A percentile compares a stretch with the other conserved stretches of the same genome.
phyloP scores from a whole-genome alignment of 1,140 invertebrate species.

The Ceratoteleas bidentatus region DNA sequence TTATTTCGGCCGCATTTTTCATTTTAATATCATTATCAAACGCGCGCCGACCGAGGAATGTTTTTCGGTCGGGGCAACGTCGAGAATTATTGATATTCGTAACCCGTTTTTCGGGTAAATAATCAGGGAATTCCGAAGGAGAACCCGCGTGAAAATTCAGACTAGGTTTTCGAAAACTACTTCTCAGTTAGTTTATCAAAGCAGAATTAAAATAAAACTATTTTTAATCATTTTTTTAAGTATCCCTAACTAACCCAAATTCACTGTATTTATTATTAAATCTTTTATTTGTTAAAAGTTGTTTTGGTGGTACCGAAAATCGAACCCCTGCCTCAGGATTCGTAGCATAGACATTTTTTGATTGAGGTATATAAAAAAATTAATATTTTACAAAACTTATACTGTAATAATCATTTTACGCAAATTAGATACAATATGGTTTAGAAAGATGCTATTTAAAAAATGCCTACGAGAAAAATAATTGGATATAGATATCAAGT shows the following conservation, averaged over 20 bases:
- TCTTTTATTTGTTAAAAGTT: neutral
- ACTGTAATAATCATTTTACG: too few relatives aligned
- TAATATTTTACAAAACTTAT: too few relatives aligned
- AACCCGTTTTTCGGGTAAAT: constrained; percentile 51
- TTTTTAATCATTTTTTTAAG: neutral
- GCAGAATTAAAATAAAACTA: too few relatives aligned
- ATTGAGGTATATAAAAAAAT: too few relatives aligned
- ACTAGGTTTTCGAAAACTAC: neutral
- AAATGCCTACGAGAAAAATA: neutral
- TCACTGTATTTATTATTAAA: too few relatives aligned
- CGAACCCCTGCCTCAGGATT: too few relatives aligned
- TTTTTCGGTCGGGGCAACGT: constrained; percentile 45
- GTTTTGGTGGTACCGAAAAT: neutral
- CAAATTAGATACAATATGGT: too few relatives aligned
- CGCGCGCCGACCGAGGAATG: constrained; percentile 42
- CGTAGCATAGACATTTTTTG: too few relatives aligned
- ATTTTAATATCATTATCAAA: constrained; percentile 67
- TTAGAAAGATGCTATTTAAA: too few relatives aligned
- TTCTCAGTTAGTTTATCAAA: too few relatives aligned
- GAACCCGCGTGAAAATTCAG: constrained; percentile 5
- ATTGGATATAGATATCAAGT: constrained; percentile 28
- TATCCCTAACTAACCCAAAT: too few relatives aligned
- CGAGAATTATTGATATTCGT: constrained; percentile 51
- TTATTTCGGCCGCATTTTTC: constrained; percentile 63
- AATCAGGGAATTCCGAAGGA: constrained; percentile 45